Evolutionary conservation across 2,888 invertebrate genomes (phyloP), one percentile per base, ranked within the genome.

Genomic region (Eupithecia subfuscata): DNA sequence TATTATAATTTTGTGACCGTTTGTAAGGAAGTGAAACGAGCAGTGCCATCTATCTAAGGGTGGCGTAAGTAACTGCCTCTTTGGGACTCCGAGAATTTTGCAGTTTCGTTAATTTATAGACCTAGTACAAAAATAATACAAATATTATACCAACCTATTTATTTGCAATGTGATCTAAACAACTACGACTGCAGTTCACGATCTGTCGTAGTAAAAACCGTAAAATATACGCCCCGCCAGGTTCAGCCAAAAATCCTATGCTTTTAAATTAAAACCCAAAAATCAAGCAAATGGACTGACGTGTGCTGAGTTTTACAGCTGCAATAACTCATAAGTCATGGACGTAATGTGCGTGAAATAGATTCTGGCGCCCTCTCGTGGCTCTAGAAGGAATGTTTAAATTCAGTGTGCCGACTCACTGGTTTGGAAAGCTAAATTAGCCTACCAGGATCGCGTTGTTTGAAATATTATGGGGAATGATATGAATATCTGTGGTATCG

Each of bases 311-410:
- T 88, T 92, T 92, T 90, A 92, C 91, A 89, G 91, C 91, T 80
- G 89, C 86, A 90, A 92, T 92, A 92, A 92, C 86, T 93, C 91
- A 92, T 91, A 92, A 92, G 89, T 90, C 90, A 86, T 85, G 83
- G 75, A 83, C 83, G 91, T 92, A 92, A 93, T 92, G 90, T 87
- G 92, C 92, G 92, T 93, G 91, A 92, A 93, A 93, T 92, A 92
- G 92, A 91, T 91, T 91, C 88, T 78, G 86, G 75, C 87, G 86
- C 89, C 89, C 90, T 88, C 89, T 89, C 83, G 81, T 85, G 86
- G 85, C 83, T 85, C 86, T 87, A 88, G 88, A 89, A 91, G 89
- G 89, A 92, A 90, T 90, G 84, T 87, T 89, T 88, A 88, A 90
- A 89, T 89, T 88, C 85, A 84, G 84, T 81, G 82, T 80, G 86